Percentiles rank a stretch among this genome's conserved stretches.
Conservation (phyloP, 2,113 vertebrate genomes). For the zebrafish (Danio rerio) region DNA sequence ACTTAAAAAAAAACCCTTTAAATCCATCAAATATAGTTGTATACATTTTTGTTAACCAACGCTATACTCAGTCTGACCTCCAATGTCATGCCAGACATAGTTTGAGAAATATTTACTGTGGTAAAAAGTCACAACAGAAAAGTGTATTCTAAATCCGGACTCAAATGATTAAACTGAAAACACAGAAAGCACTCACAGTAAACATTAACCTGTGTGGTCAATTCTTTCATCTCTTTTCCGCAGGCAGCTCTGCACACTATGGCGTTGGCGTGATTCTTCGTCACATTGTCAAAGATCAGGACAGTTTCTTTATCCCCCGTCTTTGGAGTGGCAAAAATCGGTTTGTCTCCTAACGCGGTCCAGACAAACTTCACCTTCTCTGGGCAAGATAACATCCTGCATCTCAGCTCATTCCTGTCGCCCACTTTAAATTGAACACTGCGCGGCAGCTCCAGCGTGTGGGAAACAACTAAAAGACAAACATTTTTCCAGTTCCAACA, state of each 20-base stretch:
- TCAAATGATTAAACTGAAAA: not conserved
- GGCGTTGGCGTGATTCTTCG: slow-evolving; percentile 55
- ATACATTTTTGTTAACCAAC: not conserved
- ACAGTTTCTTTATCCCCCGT: not conserved
- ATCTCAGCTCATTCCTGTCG: slow-evolving; percentile 58
- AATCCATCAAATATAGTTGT: not conserved
- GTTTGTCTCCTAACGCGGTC: slow-evolving; percentile 62
- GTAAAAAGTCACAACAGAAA: not conserved
- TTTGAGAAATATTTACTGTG: not conserved
- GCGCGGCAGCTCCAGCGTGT: slow-evolving; percentile 56
- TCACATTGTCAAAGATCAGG: slow-evolving; percentile 65
- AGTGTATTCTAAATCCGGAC: not conserved
- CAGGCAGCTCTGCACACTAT: slow-evolving; percentile 66
- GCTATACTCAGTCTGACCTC: no score
- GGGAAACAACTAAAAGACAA: not conserved
- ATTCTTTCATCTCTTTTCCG: not conserved
- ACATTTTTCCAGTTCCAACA: not conserved
- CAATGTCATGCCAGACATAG: not conserved
- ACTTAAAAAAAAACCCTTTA: not conserved
- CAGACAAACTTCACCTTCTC: slow-evolving; percentile 49
- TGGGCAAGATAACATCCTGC: slow-evolving; percentile 60
- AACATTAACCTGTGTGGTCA: slow-evolving; percentile 27
- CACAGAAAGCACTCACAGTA: slow-evolving; percentile 69
- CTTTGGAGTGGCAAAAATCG: slow-evolving; percentile 24
- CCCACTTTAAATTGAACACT: slow-evolving; percentile 64